Evolutionary conservation across 1,140 invertebrate genomes (phyloP).

Genomic region (Calephelis virginiensis): DNA sequence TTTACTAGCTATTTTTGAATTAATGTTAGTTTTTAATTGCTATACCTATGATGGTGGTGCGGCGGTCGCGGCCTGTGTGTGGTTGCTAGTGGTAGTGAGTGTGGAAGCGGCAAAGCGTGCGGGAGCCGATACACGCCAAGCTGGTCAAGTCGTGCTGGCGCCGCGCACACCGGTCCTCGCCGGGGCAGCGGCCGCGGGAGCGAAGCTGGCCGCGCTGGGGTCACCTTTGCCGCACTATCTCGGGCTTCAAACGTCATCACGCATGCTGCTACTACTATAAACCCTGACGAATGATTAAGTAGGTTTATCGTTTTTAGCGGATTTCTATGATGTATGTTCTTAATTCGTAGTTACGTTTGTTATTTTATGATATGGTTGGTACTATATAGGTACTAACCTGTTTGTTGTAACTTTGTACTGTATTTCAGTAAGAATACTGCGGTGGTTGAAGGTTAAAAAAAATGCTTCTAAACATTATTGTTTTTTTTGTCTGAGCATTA

Average conservation of each 20-base stretch:
- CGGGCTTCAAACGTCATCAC: conserved; percentile 97
- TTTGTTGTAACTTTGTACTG: no score
- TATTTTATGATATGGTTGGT: background rate
- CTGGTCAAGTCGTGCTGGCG: conserved; percentile 72
- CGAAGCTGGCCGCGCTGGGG: conserved; percentile 85
- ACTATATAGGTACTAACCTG: no score
- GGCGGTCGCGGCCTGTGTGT: conserved; percentile 57
- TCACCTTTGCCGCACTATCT: conserved; percentile 92
- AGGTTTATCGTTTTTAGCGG: background rate
- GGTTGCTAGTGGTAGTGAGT: conserved; percentile 69
- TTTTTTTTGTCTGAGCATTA: no score
- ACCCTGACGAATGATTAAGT: conserved; percentile 79
- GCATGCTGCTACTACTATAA: conserved; percentile 94
- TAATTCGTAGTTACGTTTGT: background rate
- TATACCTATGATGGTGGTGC: conserved; percentile 80
- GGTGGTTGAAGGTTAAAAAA: no score
- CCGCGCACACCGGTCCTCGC: conserved; percentile 62
- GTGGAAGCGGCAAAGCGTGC: conserved; percentile 75
- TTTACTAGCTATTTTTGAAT: background rate
- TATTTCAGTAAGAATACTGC: no score
- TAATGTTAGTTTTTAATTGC: no score
- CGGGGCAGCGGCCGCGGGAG: conserved; percentile 77
- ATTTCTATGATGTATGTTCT: background rate
- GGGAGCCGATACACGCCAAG: conserved; percentile 81
- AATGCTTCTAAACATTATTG: no score